phyloP scores from a whole-genome alignment of 2,888 invertebrate species.

The Ischnus inquisitorius region DNA sequence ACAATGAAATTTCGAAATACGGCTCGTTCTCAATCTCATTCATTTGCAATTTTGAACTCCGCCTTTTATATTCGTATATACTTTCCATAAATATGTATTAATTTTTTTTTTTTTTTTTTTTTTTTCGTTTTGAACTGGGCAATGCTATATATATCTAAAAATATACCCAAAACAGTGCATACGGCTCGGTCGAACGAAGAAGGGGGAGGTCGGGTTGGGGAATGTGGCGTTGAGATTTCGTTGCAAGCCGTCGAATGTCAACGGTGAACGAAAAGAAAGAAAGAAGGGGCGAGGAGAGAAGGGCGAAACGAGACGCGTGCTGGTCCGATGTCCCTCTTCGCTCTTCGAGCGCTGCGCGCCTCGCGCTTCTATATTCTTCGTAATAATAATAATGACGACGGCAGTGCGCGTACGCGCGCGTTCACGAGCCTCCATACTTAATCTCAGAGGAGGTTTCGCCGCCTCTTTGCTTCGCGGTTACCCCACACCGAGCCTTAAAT shows the following conservation, averaged over 20 bases:
- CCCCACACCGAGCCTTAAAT: slow-evolving; percentile 85
- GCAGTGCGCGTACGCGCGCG: slow-evolving; percentile 62
- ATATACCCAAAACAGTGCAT: slow-evolving; percentile 26
- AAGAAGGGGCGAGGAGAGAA: neutral
- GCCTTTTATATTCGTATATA: too few relatives aligned
- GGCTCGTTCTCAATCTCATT: too few relatives aligned
- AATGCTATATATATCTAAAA: slow-evolving; percentile 65
- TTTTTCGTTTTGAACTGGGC: slow-evolving; percentile 50
- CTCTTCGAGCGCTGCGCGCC: slow-evolving; percentile 11
- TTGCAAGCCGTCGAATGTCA: slow-evolving; percentile 66
- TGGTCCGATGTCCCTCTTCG: slow-evolving; percentile 20
- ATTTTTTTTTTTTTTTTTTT: slow-evolving; percentile 38
- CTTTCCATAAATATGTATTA: too few relatives aligned
- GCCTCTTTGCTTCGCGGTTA: slow-evolving; percentile 78
- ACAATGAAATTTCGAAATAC: too few relatives aligned
- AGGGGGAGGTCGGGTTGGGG: slow-evolving; percentile 20
- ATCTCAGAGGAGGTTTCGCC: slow-evolving; percentile 84
- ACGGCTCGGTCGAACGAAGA: slow-evolving; percentile 42
- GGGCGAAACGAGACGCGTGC: slow-evolving; percentile 55
- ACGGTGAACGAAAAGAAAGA: slow-evolving; percentile 44
- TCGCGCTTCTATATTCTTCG: slow-evolving; percentile 60
- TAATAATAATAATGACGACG: slow-evolving; percentile 74
- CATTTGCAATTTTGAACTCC: too few relatives aligned
- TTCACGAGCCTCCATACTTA: slow-evolving; percentile 75
- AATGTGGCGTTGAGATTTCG: slow-evolving; percentile 65